phyloP scores from a whole-genome alignment of 2,888 invertebrate species.

The Perizoma flavofasciatum region DNA sequence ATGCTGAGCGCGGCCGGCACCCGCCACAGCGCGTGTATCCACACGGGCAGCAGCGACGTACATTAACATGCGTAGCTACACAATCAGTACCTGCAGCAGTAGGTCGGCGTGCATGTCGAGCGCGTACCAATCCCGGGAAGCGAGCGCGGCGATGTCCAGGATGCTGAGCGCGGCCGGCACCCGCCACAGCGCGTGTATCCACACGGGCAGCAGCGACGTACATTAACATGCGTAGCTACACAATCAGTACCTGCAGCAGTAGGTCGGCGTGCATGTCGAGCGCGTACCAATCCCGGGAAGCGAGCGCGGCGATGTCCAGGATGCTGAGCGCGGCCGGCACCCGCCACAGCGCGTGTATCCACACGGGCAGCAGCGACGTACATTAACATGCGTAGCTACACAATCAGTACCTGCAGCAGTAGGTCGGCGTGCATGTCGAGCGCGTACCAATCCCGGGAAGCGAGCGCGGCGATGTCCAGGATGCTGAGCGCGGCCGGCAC shows the following conservation, averaged over 20 bases:
- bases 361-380: constrained; percentile 46
- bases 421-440: constrained; percentile 46
- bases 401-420: constrained; percentile 48
- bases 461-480: constrained; percentile 50
- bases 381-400: no score
- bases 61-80: no score
- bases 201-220: constrained; percentile 46
- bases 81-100: constrained; percentile 48
- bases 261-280: constrained; percentile 46
- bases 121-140: constrained; percentile 46
- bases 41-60: constrained; percentile 46
- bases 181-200: constrained; percentile 64
- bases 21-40: constrained; percentile 64
- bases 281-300: constrained; percentile 46
- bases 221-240: no score
- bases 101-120: constrained; percentile 46
- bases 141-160: constrained; percentile 50
- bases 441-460: constrained; percentile 46
- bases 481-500: constrained; percentile 30
- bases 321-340: constrained; percentile 30
- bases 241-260: constrained; percentile 48
- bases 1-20: constrained; percentile 30
- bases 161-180: constrained; percentile 30
- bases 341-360: constrained; percentile 64
- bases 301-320: constrained; percentile 50